phyloP scores from a whole-genome alignment of 2,888 invertebrate species.

The Bombylius discolor region DNA sequence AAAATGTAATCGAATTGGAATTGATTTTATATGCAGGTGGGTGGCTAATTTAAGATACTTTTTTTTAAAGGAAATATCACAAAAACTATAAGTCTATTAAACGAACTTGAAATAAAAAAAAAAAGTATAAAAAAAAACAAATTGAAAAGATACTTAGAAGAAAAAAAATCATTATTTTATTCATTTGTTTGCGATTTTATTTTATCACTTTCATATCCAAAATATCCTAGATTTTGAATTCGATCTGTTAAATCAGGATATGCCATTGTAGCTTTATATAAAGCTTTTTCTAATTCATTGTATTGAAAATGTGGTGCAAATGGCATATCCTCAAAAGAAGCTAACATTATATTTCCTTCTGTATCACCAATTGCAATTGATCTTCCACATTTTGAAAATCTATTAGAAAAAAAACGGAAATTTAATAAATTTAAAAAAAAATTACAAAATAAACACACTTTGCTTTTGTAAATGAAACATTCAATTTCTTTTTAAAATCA shows the following conservation, averaged over 20 bases:
- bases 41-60: too few relatives aligned
- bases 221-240: constrained; percentile 42
- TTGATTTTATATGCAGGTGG: too few relatives aligned
- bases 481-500: constrained; percentile 10
- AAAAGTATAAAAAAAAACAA: too few relatives aligned
- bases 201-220: constrained; percentile 1
- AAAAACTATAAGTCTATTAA: too few relatives aligned
- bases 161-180: too few relatives aligned
- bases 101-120: too few relatives aligned
- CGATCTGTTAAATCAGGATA: constrained; percentile 48
- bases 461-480: constrained; percentile 1
- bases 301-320: constrained; percentile 57
- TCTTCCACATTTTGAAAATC: constrained; percentile 53
- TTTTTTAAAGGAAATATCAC: too few relatives aligned
- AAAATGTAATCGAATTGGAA: too few relatives aligned
- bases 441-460: not conserved
- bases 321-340: constrained; percentile 61
- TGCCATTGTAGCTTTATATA: constrained; percentile 49
- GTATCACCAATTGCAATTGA: constrained; percentile 57
- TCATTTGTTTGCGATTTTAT: not conserved
- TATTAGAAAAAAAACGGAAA: constrained; percentile 34
- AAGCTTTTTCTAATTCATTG: constrained; percentile 47
- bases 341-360: constrained; percentile 51
- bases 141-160: too few relatives aligned
- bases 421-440: not conserved